Base-by-base conservation (phyloP, 2,888 invertebrate species). In the Rosalia funebris region DNA sequence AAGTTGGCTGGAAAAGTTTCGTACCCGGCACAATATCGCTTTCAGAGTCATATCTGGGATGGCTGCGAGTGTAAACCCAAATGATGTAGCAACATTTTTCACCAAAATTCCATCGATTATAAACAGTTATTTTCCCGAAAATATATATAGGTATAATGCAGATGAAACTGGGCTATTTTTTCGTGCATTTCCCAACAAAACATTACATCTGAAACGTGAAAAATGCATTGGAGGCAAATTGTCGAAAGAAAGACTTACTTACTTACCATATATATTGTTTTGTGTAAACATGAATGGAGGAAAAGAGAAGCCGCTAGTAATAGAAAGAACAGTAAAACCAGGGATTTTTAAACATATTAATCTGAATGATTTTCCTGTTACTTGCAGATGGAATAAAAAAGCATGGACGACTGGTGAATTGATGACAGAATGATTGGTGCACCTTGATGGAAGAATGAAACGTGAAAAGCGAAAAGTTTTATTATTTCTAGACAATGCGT, bases 1-100 rank as follows among this genome's bases (percentile, higher is more conserved):
- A 5, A 16, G 41, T 41, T 41, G 41, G 41, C 16, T 41, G 41
- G 16, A 2, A 2, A 41, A 41, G 41, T 25, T 41, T 41, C 41
- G 25, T 25, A 25, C 3, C 3, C 25, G 25, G 25, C 25, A 25
- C 25, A 25, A 25, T 25, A 25, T 25, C 25, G 25, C 25, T 25
- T 25, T 25, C 25, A 25, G 25, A 25, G 25, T 3, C 25, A 25
- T 25, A 25, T 25, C 25, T 25, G 25, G 25, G 25, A 7, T 5
- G 25, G 25, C 25, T 25, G 25, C 25, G 25, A 25, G 25, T 25
- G 25, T 3, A 25, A 25, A 25, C 7, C 25, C 25, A 5, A 25
- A 5, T 25, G 25, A 25, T 25, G 25, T 25, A 25, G 25, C 25
- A 7, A 25, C 25, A 25, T n/a, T n/a, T n/a, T n/a, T n/a, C n/a